These are phyloP conservation scores for Eupithecia exiguata DNA, from an alignment of 2,888 invertebrate species.

Conservation along the genomic window DNA sequence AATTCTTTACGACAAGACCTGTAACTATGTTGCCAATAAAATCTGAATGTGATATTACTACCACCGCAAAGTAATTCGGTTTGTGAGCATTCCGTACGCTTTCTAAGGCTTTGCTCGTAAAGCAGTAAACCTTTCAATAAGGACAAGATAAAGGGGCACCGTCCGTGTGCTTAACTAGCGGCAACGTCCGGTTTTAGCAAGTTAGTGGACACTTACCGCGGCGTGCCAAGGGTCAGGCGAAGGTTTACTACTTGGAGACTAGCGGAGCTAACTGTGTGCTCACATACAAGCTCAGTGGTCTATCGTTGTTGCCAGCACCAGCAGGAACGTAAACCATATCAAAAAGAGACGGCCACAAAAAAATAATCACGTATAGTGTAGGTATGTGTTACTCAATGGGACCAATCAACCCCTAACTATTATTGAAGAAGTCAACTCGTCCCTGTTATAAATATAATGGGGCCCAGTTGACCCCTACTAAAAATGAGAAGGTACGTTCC, in stretches of 20 bases:
- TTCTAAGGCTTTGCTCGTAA: slow-evolving; percentile 9
- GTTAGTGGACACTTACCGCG: slow-evolving; percentile 1
- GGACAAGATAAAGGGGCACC: slow-evolving; percentile 11
- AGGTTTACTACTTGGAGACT: neutral
- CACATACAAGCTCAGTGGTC: neutral
- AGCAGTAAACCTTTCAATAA: slow-evolving; percentile 12
- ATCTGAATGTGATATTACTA: no score
- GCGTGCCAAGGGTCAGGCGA: slow-evolving; percentile 5
- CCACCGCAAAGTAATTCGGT: neutral
- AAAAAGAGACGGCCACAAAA: no score
- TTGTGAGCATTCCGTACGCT: slow-evolving; percentile 1
- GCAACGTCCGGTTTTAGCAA: neutral
- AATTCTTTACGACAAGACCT: no score
- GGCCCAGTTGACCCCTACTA: no score
- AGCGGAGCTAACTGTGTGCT: neutral
- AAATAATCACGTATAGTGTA: no score
- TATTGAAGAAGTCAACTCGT: no score
- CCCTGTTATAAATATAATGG: no score
- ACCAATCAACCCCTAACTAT: no score
- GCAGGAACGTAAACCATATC: neutral
- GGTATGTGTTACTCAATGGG: no score
- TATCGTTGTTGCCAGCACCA: neutral
- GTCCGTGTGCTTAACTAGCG: slow-evolving; percentile 8
- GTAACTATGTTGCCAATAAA: no score
- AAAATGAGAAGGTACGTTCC: no score